phyloP scores from a whole-genome alignment of 2,888 invertebrate species.

The Cyclophora punctaria region DNA sequence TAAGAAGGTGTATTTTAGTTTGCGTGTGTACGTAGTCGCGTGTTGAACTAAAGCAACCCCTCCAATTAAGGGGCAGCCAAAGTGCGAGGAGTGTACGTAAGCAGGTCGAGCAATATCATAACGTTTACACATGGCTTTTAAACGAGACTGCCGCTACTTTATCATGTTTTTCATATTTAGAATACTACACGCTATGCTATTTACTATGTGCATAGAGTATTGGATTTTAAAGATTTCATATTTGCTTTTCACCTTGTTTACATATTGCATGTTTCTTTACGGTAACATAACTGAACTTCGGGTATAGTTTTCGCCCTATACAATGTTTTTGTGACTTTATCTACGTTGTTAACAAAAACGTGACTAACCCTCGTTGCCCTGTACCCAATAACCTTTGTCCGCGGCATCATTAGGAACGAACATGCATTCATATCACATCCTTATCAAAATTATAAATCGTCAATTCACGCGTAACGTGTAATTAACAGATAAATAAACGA shows the following conservation, averaged over 20 bases:
- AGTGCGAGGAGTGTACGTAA: slow-evolving; percentile 62
- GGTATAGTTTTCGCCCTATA: no score
- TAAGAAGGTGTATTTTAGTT: slow-evolving; percentile 47
- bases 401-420: neutral
- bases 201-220: neutral
- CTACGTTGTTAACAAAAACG: neutral
- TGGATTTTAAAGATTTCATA: no score
- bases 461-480: slow-evolving; percentile 19
- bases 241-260: no score
- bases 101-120: slow-evolving; percentile 61
- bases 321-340: no score
- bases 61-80: slow-evolving; percentile 66
- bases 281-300: no score
- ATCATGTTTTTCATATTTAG: slow-evolving; percentile 39
- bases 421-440: neutral
- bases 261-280: no score
- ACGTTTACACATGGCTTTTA: slow-evolving; percentile 61
- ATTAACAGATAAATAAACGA: slow-evolving; percentile 62
- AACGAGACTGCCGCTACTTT: slow-evolving; percentile 46
- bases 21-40: slow-evolving; percentile 45
- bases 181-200: slow-evolving; percentile 10
- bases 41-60: slow-evolving; percentile 51
- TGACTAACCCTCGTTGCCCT: neutral
- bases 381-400: neutral
- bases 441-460: slow-evolving; percentile 3